Evolutionary conservation across 2,113 vertebrate species (phyloP).

Genomic region (Mugil cephalus): DNA sequence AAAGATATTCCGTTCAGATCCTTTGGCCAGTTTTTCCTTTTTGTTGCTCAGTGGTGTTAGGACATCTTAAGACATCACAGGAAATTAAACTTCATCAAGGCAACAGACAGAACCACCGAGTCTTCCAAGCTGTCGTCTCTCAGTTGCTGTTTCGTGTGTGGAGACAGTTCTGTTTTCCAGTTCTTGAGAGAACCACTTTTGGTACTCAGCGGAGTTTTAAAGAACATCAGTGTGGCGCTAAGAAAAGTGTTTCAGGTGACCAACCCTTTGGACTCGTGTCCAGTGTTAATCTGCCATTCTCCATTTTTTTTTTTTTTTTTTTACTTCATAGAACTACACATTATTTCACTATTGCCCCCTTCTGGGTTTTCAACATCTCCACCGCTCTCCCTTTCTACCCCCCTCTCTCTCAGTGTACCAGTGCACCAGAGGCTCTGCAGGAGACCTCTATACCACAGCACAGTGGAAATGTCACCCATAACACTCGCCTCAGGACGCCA

Average conservation of each 20-base stretch:
- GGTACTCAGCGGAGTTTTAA: too few relatives aligned
- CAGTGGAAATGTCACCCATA: slow-evolving; percentile 77
- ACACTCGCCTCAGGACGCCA: slow-evolving; percentile 71
- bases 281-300: too few relatives aligned
- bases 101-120: not conserved
- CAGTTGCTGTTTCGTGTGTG: not conserved
- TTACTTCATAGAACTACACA: too few relatives aligned
- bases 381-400: not conserved
- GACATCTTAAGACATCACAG: slow-evolving; percentile 45
- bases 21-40: not conserved
- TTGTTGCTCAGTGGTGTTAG: slow-evolving; percentile 18
- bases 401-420: slow-evolving; percentile 15
- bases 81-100: slow-evolving; percentile 41
- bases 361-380: too few relatives aligned
- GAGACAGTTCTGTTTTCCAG: not conserved
- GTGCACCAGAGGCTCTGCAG: slow-evolving; percentile 45
- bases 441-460: slow-evolving; percentile 56
- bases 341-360: too few relatives aligned
- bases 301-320: too few relatives aligned
- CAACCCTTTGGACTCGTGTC: too few relatives aligned
- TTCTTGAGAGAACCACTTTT: too few relatives aligned
- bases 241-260: too few relatives aligned
- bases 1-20: slow-evolving; percentile 23
- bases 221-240: too few relatives aligned
- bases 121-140: slow-evolving; percentile 31